Evolutionary conservation across 2,888 invertebrate genomes (phyloP).

Genomic region (Tetropium fuscum): DNA sequence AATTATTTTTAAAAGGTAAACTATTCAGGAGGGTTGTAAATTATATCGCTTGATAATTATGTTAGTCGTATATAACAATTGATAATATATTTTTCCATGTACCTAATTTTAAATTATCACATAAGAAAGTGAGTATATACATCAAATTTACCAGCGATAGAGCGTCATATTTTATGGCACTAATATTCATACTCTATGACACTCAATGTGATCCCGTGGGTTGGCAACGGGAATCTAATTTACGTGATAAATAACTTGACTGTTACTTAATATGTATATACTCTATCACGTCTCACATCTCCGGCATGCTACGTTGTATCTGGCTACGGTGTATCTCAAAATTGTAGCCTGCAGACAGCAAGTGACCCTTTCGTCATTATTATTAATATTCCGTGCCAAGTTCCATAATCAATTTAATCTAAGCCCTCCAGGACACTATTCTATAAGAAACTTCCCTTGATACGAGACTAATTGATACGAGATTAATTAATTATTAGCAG

Average conservation of each 20-base stretch:
- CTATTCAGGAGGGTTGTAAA: no score
- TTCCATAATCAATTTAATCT: slow-evolving; percentile 26
- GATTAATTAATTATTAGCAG: neutral
- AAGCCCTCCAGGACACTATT: neutral
- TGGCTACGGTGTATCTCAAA: slow-evolving; percentile 7
- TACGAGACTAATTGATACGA: neutral
- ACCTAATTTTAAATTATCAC: no score
- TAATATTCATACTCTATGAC: no score
- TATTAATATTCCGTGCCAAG: slow-evolving; percentile 19
- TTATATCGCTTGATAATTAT: no score
- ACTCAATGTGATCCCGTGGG: slow-evolving; percentile 35
- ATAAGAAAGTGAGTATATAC: no score
- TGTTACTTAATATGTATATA: slow-evolving; percentile 40
- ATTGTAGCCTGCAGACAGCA: slow-evolving; percentile 22
- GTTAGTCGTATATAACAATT: no score
- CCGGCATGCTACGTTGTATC: slow-evolving; percentile 8
- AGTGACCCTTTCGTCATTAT: slow-evolving; percentile 24
- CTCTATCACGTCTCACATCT: slow-evolving; percentile 26
- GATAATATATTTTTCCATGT: no score
- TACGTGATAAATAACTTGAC: slow-evolving; percentile 43
- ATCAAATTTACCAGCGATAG: no score
- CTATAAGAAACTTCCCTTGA: neutral
- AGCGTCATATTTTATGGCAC: no score
- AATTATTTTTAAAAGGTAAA: slow-evolving; percentile 1
- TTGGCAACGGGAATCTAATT: slow-evolving; percentile 40